phyloP scores from a whole-genome alignment of 2,888 invertebrate species.

The Epicampocera succincta region DNA sequence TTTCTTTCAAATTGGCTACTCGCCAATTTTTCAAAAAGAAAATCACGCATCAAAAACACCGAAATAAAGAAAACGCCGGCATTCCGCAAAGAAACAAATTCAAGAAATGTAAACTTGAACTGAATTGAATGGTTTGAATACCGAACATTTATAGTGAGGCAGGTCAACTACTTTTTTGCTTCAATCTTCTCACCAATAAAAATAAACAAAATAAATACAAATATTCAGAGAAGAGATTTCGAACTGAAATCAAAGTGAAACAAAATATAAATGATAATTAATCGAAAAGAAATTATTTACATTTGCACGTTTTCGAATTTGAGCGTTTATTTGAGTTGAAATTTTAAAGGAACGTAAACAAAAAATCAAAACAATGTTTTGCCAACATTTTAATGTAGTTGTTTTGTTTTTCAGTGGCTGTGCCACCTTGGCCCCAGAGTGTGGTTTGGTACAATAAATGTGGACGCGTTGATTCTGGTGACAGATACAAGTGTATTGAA shows the following conservation, averaged over 20 bases:
- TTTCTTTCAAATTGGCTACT: conserved; percentile 65
- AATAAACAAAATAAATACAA: conserved; percentile 3
- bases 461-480: conserved; percentile 87
- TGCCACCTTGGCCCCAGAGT: conserved; percentile 92
- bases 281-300: neutral
- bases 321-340: conserved; percentile 11
- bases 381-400: neutral
- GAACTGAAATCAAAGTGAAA: conserved; percentile 73
- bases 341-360: neutral
- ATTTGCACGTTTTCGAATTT: conserved; percentile 7
- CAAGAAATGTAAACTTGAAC: conserved; percentile 77
- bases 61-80: conserved; percentile 46
- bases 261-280: conserved; percentile 66
- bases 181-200: conserved; percentile 17
- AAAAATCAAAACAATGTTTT: neutral
- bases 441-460: conserved; percentile 94
- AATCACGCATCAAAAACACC: conserved; percentile 42
- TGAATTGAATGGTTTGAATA: conserved; percentile 74
- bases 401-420: conserved; percentile 83
- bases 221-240: conserved; percentile 53
- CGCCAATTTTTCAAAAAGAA: conserved; percentile 65
- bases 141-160: conserved; percentile 74
- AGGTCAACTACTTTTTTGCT: conserved; percentile 76
- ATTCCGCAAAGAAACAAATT: conserved; percentile 41
- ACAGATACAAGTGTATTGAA: conserved; percentile 88